phyloP scores from a whole-genome alignment of 2,113 vertebrate genomes.

The Gracilinanus agilis region DNA sequence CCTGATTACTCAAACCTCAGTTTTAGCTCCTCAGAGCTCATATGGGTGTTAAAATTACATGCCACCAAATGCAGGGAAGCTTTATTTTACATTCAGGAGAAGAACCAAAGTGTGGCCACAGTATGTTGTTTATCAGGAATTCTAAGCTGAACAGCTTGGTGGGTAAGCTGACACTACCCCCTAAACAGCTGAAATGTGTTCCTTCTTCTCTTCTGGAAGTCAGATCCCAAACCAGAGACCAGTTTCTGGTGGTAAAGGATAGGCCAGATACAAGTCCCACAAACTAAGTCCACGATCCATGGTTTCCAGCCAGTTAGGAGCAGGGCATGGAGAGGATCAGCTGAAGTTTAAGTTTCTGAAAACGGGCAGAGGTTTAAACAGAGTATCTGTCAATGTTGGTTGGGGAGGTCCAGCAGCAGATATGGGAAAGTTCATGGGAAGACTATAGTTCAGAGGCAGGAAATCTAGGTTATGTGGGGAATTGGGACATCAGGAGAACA shows the following conservation, averaged over 20 bases:
- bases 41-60: neutral
- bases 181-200: neutral
- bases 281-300: neutral
- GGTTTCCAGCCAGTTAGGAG: neutral
- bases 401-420: neutral
- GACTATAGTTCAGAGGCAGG: conserved; percentile 67
- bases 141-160: neutral
- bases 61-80: neutral
- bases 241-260: neutral
- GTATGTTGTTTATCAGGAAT: neutral
- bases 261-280: neutral
- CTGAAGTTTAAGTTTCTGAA: neutral
- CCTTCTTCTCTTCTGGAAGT: neutral
- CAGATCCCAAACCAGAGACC: neutral
- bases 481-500: neutral
- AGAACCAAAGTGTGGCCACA: neutral
- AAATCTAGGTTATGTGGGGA: conserved; percentile 61
- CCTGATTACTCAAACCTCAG: neutral
- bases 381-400: neutral
- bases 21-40: neutral
- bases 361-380: neutral
- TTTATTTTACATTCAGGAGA: neutral
- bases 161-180: neutral
- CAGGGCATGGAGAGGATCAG: neutral
- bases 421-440: neutral